These are phyloP conservation scores for Caradrina kadenii DNA, from an alignment of 2,888 invertebrate species.

Conservation along the genomic window DNA sequence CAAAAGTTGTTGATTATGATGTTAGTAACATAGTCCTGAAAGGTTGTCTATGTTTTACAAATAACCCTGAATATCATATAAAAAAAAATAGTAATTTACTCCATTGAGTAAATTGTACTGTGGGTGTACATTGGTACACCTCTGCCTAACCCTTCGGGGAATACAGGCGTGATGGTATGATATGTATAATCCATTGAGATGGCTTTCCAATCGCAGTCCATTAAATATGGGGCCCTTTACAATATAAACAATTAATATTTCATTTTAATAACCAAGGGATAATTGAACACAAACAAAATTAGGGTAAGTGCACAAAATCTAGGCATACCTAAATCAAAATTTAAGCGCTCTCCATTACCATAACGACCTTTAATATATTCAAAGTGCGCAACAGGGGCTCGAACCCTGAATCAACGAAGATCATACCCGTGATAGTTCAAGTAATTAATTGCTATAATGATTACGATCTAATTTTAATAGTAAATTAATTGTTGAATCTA, in stretches of 20 bases:
- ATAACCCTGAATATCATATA: no score
- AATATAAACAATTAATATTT: conserved; percentile 5
- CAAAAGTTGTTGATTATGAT: no score
- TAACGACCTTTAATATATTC: conserved; percentile 54
- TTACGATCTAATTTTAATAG: conserved; percentile 15
- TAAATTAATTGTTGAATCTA: neutral
- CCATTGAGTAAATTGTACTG: no score
- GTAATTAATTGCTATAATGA: conserved; percentile 34
- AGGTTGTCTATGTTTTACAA: no score
- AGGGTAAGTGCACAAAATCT: conserved; percentile 23
- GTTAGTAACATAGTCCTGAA: no score
- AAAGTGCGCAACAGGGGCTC: conserved; percentile 40
- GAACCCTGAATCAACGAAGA: conserved; percentile 33
- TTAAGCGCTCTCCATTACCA: conserved; percentile 44
- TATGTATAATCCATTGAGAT: no score
- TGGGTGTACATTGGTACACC: no score
- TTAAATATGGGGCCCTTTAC: neutral
- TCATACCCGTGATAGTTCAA: conserved; percentile 33
- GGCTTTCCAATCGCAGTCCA: neutral
- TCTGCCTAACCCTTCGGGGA: no score
- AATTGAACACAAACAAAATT: conserved; percentile 38
- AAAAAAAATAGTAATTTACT: no score
- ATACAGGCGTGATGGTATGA: no score
- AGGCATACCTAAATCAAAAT: conserved; percentile 49
- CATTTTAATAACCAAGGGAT: conserved; percentile 8